These are phyloP conservation scores for Plusia festucae DNA, from an alignment of 2,888 invertebrate genomes.

Conservation along the genomic window DNA sequence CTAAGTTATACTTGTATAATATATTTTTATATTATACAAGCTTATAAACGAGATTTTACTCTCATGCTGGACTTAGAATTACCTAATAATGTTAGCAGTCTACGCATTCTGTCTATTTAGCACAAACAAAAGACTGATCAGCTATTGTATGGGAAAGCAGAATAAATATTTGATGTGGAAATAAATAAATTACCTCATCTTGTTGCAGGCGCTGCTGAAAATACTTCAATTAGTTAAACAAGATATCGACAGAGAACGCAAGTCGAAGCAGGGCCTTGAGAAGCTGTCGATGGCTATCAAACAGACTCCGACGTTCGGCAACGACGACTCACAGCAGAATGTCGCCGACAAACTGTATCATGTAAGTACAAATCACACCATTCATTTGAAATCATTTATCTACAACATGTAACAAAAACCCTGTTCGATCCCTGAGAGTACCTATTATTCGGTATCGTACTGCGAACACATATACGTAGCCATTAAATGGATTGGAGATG, in stretches of 20 bases:
- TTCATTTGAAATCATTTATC: neutral
- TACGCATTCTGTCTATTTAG: no score
- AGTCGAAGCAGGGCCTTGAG: conserved; percentile 96
- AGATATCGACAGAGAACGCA: conserved; percentile 96
- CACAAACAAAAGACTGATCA: no score
- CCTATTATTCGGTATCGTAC: no score
- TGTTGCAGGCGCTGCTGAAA: conserved; percentile 93
- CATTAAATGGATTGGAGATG: no score
- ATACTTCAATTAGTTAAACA: conserved; percentile 95
- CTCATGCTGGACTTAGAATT: neutral
- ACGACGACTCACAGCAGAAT: conserved; percentile 96
- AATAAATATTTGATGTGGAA: no score
- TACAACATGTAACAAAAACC: no score
- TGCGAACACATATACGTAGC: no score
- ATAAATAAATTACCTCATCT: conserved; percentile 6
- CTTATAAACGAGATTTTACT: neutral
- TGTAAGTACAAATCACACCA: conserved; percentile 23
- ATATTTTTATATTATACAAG: no score
- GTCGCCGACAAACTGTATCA: conserved; percentile 97
- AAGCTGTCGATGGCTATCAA: conserved; percentile 96
- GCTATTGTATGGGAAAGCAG: no score
- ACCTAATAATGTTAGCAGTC: neutral
- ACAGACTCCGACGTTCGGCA: conserved; percentile 95
- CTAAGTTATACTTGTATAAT: no score
- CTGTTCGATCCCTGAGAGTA: no score